Base-by-base conservation (phyloP, 37 sponge, comb jelly and placozoan species). In the Hexactinellida sp. region DNA sequence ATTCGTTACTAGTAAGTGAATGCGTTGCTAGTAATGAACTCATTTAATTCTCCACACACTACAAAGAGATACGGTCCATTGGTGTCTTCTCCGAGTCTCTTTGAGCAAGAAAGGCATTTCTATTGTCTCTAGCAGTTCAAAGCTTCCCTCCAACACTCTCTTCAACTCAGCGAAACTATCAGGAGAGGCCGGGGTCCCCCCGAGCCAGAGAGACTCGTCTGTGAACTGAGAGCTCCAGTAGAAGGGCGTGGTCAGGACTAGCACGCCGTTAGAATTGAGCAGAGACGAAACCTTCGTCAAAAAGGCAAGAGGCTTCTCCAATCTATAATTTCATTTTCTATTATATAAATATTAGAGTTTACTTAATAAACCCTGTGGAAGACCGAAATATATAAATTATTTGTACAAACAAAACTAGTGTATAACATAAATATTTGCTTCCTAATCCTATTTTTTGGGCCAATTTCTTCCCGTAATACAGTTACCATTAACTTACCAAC, bases 221-320 rank as follows among this genome's bases (percentile, higher is more conserved):
- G 96, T 93, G 91, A 90, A 95, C 36, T 91, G 38, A 84, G 93
- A 88, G 38, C 90, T 84, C 96, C 96, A 95, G 38, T 92, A 85
- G 52, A 86, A 95, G 10, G 96, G 96, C 0, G 92, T 87, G 19
- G 93, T 95, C 54, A 95, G 76, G 36, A 95, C 89, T 16, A 91
- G 85, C 37, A 95, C 86, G 0, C 96, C 96, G 86, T 92, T 91
- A 34, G 89, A 87, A 0, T 90, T 89, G 37, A 95, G 90, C 84
- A 93, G 55, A 52, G 51, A 41, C 0, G 84, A 89, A 25, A 95
- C 87, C 32, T 87, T 76, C 54, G 89, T 52, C 28, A 91, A 55
- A 85, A 95, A 91, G 0, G 37, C 76, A 76, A 88, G 84, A 9
- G 93, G 92, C 0, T 90, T 86, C 0, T 91, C 90, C 23, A 93